phyloP scores from a whole-genome alignment of 2,113 vertebrate species.

The Okapia johnstoni region DNA sequence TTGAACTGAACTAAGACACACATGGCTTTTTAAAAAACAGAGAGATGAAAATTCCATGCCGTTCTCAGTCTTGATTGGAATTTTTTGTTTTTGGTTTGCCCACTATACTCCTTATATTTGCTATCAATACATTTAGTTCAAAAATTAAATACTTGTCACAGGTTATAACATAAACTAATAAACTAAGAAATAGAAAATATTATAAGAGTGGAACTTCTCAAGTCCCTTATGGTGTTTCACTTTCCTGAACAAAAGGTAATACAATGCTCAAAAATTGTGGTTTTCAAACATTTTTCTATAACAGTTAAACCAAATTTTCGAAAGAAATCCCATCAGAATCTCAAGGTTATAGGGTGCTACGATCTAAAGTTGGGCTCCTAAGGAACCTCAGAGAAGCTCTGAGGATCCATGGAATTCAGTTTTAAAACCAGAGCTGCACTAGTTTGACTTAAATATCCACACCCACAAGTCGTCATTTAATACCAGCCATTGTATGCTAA shows the following conservation, averaged over 20 bases:
- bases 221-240: background rate
- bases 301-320: conserved; percentile 22
- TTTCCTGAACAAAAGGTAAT: background rate
- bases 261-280: background rate
- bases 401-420: background rate
- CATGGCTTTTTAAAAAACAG: background rate
- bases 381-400: background rate
- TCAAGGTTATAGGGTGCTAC: background rate
- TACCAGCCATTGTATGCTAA: background rate
- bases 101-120: background rate
- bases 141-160: conserved; percentile 22
- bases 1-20: background rate
- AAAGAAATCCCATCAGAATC: background rate
- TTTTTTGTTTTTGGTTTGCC: background rate
- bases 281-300: background rate
- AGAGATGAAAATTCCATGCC: background rate
- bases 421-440: background rate
- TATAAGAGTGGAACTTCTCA: background rate
- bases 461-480: background rate
- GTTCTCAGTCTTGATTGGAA: background rate
- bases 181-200: background rate
- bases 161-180: background rate
- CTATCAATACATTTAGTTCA: background rate
- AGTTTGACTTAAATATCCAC: background rate
- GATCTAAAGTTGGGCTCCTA: background rate